Base-by-base conservation (phyloP, 1,140 invertebrate species). In the Neodiprion lecontei region DNA sequence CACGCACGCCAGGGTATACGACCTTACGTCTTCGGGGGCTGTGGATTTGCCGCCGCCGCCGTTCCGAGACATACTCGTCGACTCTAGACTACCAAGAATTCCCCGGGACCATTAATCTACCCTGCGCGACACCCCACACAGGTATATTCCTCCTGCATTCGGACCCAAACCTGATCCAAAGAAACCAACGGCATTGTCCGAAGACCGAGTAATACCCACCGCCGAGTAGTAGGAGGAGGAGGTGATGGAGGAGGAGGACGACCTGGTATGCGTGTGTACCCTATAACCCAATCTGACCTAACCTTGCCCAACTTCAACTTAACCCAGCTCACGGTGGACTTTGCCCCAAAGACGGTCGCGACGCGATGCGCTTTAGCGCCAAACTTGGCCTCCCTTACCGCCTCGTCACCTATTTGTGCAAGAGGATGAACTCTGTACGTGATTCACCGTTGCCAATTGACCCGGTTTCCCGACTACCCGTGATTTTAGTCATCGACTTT, bases 61-160 rank as follows among this genome's bases (percentile, higher is more conserved):
- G 28, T 40, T 40, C 28, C 28, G 28, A 40, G 28, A 40, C 28
- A 40, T 40, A 40, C 28, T 1, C 77, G 72, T 23, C 70, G 77
- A 40, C 28, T 77, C 80, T 80, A 82, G 82, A 81, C 82, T 85
- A 87, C 85, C 84, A 84, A 81, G 85, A 87, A 86, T 86, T 85
- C 81, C 67, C 78, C 72, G 79, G 79, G 81, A 87, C 86, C 86
- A 88, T 88, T 86, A 86, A 88, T 87, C 85, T 88, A 84, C 77
- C 76, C 83, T 74, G 78, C 82, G 85, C 83, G 87, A 87, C 87
- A 88, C 83, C 79, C 81, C 76, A 47, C 72, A 40, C 81, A 84
- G 79, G 78, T 78, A 75, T 78, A 74, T 74, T 78, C 77, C 72
- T 10, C 28, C 28, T 40, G 28, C 28, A 40, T 5, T 40, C 17